These are phyloP conservation scores for Poeciliopsis turrubarensis DNA, from an alignment of 2,113 vertebrate genomes.

Conservation along the genomic window DNA sequence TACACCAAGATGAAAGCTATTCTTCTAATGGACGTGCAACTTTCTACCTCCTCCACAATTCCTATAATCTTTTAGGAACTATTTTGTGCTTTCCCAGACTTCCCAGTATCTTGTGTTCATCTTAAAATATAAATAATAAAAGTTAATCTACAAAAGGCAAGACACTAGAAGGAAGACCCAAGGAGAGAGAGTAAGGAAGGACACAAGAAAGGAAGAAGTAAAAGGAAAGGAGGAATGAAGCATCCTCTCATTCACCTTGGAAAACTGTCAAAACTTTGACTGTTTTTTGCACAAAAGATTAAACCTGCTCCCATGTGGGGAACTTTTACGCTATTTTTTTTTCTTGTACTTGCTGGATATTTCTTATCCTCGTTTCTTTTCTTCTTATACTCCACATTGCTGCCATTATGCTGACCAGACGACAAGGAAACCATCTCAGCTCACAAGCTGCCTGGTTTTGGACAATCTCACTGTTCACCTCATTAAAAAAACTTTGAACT, in stretches of 20 bases:
- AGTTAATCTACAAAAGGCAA: neutral
- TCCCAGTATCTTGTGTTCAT: neutral
- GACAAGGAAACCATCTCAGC: neutral
- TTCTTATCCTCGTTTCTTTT: neutral
- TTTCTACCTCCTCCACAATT: neutral
- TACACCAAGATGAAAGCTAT: no score
- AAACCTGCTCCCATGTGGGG: no score
- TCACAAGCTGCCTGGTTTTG: neutral
- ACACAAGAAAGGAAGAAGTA: neutral
- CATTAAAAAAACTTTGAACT: conserved; percentile 44
- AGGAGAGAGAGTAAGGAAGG: neutral
- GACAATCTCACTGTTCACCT: conserved; percentile 11
- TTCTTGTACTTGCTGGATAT: neutral
- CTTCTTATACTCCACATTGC: neutral
- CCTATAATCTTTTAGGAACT: neutral
- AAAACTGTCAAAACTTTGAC: no score
- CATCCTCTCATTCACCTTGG: neutral
- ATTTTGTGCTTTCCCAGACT: neutral
- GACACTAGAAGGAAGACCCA: neutral
- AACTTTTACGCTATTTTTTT: neutral
- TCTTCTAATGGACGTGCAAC: no score
- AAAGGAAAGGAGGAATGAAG: neutral
- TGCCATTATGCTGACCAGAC: neutral
- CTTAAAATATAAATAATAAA: neutral
- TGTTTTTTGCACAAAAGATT: no score